phyloP scores from a whole-genome alignment of 1,140 invertebrate genomes.

The Hydropsyche tenuis region DNA sequence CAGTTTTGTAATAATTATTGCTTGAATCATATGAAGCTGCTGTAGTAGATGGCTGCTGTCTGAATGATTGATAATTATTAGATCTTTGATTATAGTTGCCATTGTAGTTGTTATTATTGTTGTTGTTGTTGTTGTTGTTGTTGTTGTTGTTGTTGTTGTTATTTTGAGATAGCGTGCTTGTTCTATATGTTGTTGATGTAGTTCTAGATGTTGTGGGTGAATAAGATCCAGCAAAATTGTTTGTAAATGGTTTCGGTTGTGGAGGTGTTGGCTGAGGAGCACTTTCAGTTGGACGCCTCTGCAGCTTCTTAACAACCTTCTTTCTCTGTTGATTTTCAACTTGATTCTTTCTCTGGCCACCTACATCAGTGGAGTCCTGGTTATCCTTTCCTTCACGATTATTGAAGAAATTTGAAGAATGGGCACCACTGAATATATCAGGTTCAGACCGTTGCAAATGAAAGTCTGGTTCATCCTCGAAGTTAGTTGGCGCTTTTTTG shows the following conservation, averaged over 20 bases:
- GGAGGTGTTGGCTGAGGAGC: slow-evolving; percentile 52
- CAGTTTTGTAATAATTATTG: slow-evolving; percentile 51
- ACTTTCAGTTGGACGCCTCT: slow-evolving; percentile 55
- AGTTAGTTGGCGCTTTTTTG: slow-evolving; percentile 65
- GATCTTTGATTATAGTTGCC: slow-evolving; percentile 31
- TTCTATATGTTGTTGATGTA: slow-evolving; percentile 49
- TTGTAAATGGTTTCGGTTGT: slow-evolving; percentile 56
- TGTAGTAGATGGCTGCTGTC: slow-evolving; percentile 42
- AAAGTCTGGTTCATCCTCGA: slow-evolving; percentile 76
- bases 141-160: slow-evolving; percentile 44
- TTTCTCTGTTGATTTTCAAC: slow-evolving; percentile 51
- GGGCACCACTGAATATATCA: slow-evolving; percentile 69
- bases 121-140: slow-evolving; percentile 54
- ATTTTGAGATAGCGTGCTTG: slow-evolving; percentile 27
- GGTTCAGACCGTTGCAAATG: slow-evolving; percentile 78
- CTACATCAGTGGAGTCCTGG: slow-evolving; percentile 57
- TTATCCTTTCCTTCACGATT: slow-evolving; percentile 64
- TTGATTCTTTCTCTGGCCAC: slow-evolving; percentile 53
- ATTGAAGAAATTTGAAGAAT: slow-evolving; percentile 74
- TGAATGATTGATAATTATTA: slow-evolving; percentile 43
- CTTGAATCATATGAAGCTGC: slow-evolving; percentile 39
- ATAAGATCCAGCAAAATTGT: slow-evolving; percentile 60
- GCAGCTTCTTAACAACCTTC: slow-evolving; percentile 55
- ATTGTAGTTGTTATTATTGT: slow-evolving; percentile 49
- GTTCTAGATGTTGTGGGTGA: slow-evolving; percentile 62